Evolutionary conservation across 2,797 vertebrate species (phyloP).

Genomic region (Dendrocincla fuliginosa): DNA sequence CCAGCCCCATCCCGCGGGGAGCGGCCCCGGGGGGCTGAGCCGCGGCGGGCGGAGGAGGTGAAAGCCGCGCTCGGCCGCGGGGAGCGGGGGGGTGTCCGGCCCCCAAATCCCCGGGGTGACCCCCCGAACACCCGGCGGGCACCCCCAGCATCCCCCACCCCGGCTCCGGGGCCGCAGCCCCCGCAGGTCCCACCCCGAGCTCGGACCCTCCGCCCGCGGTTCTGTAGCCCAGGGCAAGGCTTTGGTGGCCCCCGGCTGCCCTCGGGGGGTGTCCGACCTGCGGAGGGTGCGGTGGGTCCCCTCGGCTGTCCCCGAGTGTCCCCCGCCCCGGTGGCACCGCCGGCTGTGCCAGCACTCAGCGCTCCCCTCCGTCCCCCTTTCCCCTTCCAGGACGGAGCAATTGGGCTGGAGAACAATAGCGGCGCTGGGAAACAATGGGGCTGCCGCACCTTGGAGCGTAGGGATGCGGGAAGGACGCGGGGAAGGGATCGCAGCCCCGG

Average conservation of each 20-base stretch:
- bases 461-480: background rate
- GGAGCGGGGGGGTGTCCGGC: background rate
- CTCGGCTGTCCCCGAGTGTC: fast-evolving
- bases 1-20: no score
- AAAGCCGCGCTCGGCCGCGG: background rate
- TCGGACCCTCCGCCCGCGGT: background rate
- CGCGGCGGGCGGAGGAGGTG: background rate
- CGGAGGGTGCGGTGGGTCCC: fast-evolving
- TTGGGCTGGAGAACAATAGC: constrained; percentile 29
- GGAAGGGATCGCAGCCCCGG: background rate
- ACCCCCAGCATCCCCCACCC: background rate
- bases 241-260: fast-evolving
- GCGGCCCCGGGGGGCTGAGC: background rate
- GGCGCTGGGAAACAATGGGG: constrained; percentile 40
- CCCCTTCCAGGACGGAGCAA: background rate
- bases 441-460: background rate
- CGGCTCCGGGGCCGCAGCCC: background rate
- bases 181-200: background rate
- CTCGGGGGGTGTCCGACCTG: background rate
- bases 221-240: background rate
- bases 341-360: background rate
- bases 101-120: background rate
- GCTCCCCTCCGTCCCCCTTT: background rate
- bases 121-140: background rate
- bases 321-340: fast-evolving